Conservation (phyloP, 1,140 invertebrate genomes). For the Ganaspis sp. region DNA sequence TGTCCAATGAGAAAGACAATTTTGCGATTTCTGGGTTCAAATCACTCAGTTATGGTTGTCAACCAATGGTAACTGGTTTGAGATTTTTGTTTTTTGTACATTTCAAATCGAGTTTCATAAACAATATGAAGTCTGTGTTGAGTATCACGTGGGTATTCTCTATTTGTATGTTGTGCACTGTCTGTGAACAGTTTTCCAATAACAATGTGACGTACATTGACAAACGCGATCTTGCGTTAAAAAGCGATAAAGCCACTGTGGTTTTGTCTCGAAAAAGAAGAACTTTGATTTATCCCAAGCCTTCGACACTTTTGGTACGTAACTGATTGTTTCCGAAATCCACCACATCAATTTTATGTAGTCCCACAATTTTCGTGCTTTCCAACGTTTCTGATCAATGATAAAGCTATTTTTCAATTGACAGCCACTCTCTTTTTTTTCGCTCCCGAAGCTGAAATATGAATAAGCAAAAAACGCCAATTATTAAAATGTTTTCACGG, state of each 20-base stretch:
- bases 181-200: conserved; percentile 51
- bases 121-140: conserved; percentile 52
- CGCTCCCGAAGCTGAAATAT: background rate
- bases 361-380: background rate
- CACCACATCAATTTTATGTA: background rate
- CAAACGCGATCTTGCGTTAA: conserved; percentile 48
- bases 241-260: conserved; percentile 37
- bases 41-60: background rate
- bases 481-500: background rate
- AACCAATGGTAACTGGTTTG: background rate
- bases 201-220: conserved; percentile 49
- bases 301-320: conserved; percentile 65
- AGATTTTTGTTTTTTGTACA: background rate
- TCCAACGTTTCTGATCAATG: background rate
- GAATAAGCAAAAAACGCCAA: background rate
- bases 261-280: conserved; percentile 52
- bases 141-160: conserved; percentile 52
- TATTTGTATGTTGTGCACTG: conserved; percentile 47
- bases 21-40: background rate
- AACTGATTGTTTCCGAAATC: conserved; percentile 34
- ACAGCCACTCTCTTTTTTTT: background rate
- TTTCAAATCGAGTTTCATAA: background rate
- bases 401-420: background rate
- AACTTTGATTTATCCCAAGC: conserved; percentile 61
- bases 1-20: background rate